Evolutionary conservation across 2,113 vertebrate species (phyloP).

Genomic region (Xenopus laevis): DNA sequence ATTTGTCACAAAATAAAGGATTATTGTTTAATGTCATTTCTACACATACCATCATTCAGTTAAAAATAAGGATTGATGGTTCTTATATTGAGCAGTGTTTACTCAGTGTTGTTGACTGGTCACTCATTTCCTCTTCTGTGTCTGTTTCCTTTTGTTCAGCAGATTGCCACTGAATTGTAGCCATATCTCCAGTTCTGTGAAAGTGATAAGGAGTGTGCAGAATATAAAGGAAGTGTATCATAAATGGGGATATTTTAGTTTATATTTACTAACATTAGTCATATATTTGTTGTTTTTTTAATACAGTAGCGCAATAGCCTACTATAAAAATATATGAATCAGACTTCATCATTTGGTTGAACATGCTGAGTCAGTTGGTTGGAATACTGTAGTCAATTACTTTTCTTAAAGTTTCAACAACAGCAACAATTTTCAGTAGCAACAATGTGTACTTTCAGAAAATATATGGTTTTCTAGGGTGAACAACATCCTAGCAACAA

Average conservation of each 20-base stretch:
- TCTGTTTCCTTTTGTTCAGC: conserved; percentile 8
- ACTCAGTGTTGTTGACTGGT: neutral
- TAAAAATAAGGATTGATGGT: neutral
- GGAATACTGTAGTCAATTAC: too few species aligned
- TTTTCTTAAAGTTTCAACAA: too few species aligned
- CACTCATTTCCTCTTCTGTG: neutral
- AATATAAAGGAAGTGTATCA: neutral
- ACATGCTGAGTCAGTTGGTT: neutral
- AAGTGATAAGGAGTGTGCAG: neutral
- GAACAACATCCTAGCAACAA: too few species aligned
- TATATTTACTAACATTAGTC: neutral
- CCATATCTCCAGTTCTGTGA: neutral
- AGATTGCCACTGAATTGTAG: neutral
- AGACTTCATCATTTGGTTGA: neutral
- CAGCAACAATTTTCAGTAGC: too few species aligned
- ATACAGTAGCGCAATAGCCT: neutral
- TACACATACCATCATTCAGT: too few species aligned
- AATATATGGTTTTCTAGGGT: too few species aligned
- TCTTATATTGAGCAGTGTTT: neutral
- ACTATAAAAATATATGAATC: neutral
- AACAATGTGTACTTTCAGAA: too few species aligned
- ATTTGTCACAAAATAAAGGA: too few species aligned
- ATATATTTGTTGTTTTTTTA: neutral
- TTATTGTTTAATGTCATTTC: too few species aligned
- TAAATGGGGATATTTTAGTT: neutral